Conservation (phyloP, 1,140 invertebrate genomes). For the Paralvinella palmiformis region DNA sequence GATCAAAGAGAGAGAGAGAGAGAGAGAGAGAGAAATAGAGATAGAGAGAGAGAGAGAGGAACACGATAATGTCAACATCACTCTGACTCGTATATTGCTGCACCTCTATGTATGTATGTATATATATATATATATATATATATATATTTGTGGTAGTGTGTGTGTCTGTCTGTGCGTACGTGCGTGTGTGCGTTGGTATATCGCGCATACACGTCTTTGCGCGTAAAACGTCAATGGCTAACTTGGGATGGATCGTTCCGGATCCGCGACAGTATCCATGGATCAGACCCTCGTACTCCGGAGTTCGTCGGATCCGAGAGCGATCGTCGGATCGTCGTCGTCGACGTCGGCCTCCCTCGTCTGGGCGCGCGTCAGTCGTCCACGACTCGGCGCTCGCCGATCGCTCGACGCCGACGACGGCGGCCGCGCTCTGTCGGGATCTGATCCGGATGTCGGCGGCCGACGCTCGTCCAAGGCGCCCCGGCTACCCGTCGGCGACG, state of each 20-base stretch:
- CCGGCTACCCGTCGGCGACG: not conserved
- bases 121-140: not conserved
- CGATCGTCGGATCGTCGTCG: not conserved
- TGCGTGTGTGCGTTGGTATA: not conserved
- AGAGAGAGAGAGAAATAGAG: too few species aligned
- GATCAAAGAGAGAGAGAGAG: too few species aligned
- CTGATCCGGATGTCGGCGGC: not conserved
- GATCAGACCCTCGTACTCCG: not conserved
- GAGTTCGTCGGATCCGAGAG: not conserved
- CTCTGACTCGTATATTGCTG: too few species aligned
- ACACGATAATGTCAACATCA: too few species aligned
- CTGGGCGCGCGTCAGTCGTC: not conserved
- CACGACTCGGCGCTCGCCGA: not conserved
- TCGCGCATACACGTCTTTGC: too few species aligned
- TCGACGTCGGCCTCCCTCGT: not conserved
- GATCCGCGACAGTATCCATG: too few species aligned
- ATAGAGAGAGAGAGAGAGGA: too few species aligned
- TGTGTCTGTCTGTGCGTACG: not conserved
- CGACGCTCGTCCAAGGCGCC: not conserved
- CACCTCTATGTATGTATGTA: not conserved
- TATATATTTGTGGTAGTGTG: not conserved
- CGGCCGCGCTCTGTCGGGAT: not conserved
- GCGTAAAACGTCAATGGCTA: too few species aligned
- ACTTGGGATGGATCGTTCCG: too few species aligned
- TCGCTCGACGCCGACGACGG: not conserved